Percentiles rank a stretch among this genome's conserved stretches.
Evolutionary conservation across 2,113 vertebrate species (phyloP).

Genomic region (Microtus pennsylvanicus): DNA sequence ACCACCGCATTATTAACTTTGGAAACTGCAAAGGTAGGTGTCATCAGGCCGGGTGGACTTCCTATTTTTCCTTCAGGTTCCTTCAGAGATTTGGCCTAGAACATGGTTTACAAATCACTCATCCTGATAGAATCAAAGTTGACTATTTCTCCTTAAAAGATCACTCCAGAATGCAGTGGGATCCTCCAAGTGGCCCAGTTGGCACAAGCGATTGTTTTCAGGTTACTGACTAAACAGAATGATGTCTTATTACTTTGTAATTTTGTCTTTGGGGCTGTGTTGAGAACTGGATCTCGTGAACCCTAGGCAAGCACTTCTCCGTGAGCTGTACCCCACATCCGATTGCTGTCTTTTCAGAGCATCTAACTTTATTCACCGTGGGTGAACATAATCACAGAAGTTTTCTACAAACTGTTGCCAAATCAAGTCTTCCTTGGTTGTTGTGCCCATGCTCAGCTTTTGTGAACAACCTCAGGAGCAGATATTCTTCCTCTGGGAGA

Average conservation of each 20-base stretch:
- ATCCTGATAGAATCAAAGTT: not conserved
- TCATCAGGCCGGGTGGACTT: not conserved
- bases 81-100: constrained; percentile 2
- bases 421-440: not conserved
- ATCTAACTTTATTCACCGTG: not conserved
- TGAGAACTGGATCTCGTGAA: not conserved
- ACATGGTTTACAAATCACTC: not conserved
- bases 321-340: not conserved
- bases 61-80: not conserved
- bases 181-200: not conserved
- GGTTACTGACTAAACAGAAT: not conserved
- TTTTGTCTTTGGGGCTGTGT: not conserved
- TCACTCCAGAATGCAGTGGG: not conserved
- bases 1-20: not conserved
- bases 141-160: constrained; percentile 1
- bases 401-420: not conserved
- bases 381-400: not conserved
- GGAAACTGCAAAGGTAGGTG: not conserved
- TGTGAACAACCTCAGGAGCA: not conserved
- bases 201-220: not conserved
- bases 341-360: not conserved
- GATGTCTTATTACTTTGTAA: not conserved
- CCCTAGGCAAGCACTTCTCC: not conserved
- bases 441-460: not conserved
- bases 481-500: not conserved